These are phyloP conservation scores for Oncorhynchus tshawytscha DNA, from an alignment of 2,113 vertebrate species.

Conservation along the genomic window DNA sequence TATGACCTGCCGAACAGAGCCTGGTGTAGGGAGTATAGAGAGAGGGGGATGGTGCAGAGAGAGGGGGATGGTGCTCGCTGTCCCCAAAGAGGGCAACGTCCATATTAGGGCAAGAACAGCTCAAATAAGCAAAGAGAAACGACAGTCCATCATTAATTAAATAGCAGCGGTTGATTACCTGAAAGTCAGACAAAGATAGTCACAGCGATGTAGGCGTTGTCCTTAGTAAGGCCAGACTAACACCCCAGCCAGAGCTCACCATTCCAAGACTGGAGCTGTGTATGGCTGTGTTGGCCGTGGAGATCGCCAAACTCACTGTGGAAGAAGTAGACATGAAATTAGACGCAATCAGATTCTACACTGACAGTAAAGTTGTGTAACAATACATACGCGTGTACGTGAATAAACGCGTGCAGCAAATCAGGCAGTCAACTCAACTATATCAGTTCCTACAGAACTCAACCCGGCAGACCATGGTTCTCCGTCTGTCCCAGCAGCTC, in stretches of 20 bases:
- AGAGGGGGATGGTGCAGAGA: too few species aligned
- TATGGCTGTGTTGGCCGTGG: slow-evolving; percentile 7
- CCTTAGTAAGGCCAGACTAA: slow-evolving; percentile 2
- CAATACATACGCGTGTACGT: not conserved
- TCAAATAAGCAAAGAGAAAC: too few species aligned
- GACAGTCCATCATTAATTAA: too few species aligned
- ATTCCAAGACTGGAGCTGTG: slow-evolving; percentile 13
- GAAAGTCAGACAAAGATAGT: not conserved
- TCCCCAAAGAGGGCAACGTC: too few species aligned
- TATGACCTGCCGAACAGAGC: too few species aligned
- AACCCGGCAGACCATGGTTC: slow-evolving; percentile 6
- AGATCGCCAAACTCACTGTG: slow-evolving; percentile 5
- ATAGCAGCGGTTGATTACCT: slow-evolving; percentile 3
- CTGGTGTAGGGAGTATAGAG: too few species aligned
- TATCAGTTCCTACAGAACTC: not conserved
- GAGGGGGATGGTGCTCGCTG: too few species aligned
- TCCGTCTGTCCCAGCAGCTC: not conserved
- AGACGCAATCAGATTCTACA: not conserved
- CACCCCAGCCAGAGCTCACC: not conserved
- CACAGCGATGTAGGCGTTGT: not conserved
- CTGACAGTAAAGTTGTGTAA: slow-evolving; percentile 4
- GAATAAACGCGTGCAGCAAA: not conserved
- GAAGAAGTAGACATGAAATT: slow-evolving; percentile 6
- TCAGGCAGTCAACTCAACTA: not conserved
- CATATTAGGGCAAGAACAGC: too few species aligned